phyloP scores from a whole-genome alignment of 2,888 invertebrate genomes.

The Dioctria linearis region DNA sequence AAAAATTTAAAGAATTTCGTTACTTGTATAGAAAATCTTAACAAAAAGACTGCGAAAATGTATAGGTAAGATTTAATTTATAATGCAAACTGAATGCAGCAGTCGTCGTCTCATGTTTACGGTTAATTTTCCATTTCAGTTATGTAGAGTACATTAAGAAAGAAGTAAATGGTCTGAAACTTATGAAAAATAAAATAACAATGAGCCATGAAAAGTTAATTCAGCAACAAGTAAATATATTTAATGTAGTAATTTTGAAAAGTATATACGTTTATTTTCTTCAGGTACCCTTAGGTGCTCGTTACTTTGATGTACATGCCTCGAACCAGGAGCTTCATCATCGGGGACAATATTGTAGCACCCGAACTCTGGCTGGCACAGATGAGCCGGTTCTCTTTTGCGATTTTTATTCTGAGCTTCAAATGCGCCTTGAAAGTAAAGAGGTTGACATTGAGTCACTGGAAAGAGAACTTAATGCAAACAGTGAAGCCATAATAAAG shows the following conservation, averaged over 20 bases:
- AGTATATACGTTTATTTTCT: conserved; percentile 23
- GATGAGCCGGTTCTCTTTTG: conserved; percentile 69
- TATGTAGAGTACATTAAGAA: conserved; percentile 69
- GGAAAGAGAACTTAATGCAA: conserved; percentile 67
- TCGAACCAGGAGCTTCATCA: conserved; percentile 66
- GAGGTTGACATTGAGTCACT: conserved; percentile 68
- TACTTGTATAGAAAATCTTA: conserved; percentile 66
- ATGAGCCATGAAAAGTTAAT: conserved; percentile 67
- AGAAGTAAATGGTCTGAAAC: conserved; percentile 67
- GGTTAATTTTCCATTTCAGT: conserved; percentile 60
- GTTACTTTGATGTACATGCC: conserved; percentile 65
- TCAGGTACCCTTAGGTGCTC: conserved; percentile 66
- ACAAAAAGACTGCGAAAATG: conserved; percentile 67
- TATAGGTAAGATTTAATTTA: conserved; percentile 62
- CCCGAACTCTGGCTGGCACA: conserved; percentile 65
- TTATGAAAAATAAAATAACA: conserved; percentile 65
- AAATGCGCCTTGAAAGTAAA: conserved; percentile 69
- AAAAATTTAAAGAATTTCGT: conserved; percentile 67
- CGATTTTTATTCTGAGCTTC: conserved; percentile 70
- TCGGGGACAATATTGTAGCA: conserved; percentile 69
- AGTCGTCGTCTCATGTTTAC: background rate
- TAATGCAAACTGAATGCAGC: conserved; percentile 56
- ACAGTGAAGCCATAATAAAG: conserved; percentile 65
- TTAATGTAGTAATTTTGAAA: background rate
- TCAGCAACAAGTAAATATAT: conserved; percentile 65